A percentile compares a stretch with the other conserved stretches of the same genome.
These are phyloP conservation scores for Brachyopa scutellaris DNA, from an alignment of 2,888 invertebrate species.

Conservation along the genomic window DNA sequence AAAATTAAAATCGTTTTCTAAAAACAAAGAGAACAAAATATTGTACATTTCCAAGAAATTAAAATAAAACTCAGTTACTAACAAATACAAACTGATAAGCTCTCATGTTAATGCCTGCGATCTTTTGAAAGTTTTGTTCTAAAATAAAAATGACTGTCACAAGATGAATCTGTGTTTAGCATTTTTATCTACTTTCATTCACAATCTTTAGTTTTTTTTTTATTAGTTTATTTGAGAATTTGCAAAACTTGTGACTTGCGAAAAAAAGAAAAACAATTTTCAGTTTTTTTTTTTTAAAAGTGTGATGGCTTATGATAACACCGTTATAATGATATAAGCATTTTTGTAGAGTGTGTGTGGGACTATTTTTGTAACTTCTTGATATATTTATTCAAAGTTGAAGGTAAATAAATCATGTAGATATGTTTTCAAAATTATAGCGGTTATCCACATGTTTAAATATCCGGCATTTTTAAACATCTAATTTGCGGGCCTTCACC, in stretches of 20 bases:
- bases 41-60: background rate
- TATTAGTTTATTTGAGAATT: constrained; percentile 13
- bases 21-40: background rate
- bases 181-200: background rate
- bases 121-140: background rate
- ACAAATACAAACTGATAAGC: background rate
- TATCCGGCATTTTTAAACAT: too few relatives aligned
- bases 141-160: background rate
- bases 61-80: background rate
- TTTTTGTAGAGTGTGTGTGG: too few relatives aligned
- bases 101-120: background rate
- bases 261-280: background rate
- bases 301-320: too few relatives aligned
- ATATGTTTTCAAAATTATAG: too few relatives aligned
- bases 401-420: too few relatives aligned
- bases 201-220: background rate
- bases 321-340: too few relatives aligned
- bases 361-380: too few relatives aligned
- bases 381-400: too few relatives aligned
- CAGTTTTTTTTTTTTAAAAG: too few relatives aligned
- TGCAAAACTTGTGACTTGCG: constrained; percentile 7
- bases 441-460: too few relatives aligned
- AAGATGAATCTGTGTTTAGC: background rate
- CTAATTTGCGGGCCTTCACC: too few relatives aligned
- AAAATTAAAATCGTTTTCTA: constrained; percentile 1